These are phyloP conservation scores for Heterochromis multidens DNA, from an alignment of 2,113 vertebrate genomes.

Conservation along the genomic window DNA sequence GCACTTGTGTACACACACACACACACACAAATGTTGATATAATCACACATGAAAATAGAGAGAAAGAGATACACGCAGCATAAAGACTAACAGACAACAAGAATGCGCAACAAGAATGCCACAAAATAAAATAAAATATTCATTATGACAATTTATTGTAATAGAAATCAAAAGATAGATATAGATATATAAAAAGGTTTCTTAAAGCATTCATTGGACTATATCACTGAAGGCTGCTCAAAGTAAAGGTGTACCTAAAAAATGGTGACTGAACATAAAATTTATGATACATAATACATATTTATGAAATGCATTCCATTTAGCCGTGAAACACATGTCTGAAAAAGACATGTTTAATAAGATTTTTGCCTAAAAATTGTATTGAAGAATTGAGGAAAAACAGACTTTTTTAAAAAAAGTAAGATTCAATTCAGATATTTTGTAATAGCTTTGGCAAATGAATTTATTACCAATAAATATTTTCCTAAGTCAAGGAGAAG, in stretches of 20 bases:
- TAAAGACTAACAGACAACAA: not conserved
- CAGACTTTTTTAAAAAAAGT: too few relatives aligned
- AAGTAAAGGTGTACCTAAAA: not conserved
- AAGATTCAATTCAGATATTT: too few relatives aligned
- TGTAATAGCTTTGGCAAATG: not conserved
- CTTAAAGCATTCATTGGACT: too few relatives aligned
- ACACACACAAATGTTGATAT: slow-evolving; percentile 18
- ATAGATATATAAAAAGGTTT: too few relatives aligned
- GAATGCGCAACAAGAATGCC: too few relatives aligned
- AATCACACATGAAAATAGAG: slow-evolving; percentile 9
- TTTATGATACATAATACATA: not conserved
- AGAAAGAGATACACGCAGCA: not conserved
- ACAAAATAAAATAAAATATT: too few relatives aligned
- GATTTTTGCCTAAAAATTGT: too few relatives aligned
- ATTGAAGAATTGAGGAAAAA: too few relatives aligned
- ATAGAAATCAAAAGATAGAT: too few relatives aligned
- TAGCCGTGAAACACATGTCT: not conserved
- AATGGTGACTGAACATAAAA: not conserved
- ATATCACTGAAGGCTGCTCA: not conserved
- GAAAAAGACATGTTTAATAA: not conserved
- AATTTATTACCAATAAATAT: not conserved
- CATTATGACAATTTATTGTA: too few relatives aligned
- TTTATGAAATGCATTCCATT: not conserved
- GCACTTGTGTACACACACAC: not conserved
- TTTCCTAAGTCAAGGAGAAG: not conserved